Evolutionary conservation across 1,140 invertebrate genomes (phyloP), one percentile per base, ranked within the genome.

Genomic region (Drosophila pallidifrons): DNA sequence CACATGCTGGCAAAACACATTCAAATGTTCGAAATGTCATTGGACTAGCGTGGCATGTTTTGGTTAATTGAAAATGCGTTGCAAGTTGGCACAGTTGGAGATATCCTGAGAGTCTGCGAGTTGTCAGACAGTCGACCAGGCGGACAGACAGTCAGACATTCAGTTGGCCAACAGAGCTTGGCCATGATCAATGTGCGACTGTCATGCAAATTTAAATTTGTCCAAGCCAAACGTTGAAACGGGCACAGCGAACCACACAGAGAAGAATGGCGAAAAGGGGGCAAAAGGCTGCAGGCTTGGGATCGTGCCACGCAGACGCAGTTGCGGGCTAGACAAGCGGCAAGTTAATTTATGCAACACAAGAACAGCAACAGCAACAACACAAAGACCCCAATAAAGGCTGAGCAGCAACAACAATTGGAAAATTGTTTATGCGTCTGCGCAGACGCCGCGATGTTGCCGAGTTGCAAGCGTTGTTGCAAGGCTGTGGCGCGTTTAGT

Each of bases 191-290:
- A 89, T 89, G 85, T 89, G 85, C 81, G 85, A 81, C 85, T 89
- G 85, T 89, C 85, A 89, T 89, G 85, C 85, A 89, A 89, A 89
- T 89, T 89, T 89, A 85, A 89, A 89, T 89, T 89, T 89, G 85
- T 89, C 80, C 85, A 79, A 70, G 57, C 58, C 45, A 41, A 77
- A 75, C 52, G 60, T 38, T 66, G 71, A 75, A 72, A 64, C 58
- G 63, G 70, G 58, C 46, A 61, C 15, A 25, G 15, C 28, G 47
- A 60, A 63, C 35, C 61, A 68, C 52, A 70, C 35, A 67, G 5
- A 10, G 10, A 15, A 8, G 7, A 20, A 13, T 41, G 41, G 25
- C 16, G 13, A 41, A 13, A 16, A 28, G 32, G 8, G 15, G 16
- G 30, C 28, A 28, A 51, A 43, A 35, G 51, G 47, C 25, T 43